Base-by-base conservation (phyloP, 2,797 vertebrate genomes). In the Lepilemur ruficaudatus region DNA sequence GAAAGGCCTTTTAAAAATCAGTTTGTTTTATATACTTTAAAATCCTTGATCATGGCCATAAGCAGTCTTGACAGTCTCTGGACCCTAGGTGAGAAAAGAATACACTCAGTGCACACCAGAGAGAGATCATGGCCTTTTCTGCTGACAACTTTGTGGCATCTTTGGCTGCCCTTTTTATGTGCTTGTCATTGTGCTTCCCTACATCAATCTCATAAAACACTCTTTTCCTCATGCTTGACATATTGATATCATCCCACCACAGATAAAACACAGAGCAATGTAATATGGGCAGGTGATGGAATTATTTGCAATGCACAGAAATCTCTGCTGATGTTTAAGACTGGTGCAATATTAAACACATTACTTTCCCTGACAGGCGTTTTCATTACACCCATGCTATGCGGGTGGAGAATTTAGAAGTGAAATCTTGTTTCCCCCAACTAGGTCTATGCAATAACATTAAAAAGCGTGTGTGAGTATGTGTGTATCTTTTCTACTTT, bases 341-440 rank as follows among this genome's bases (percentile, higher is more conserved):
- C 97, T 98, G 97, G 98, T 97, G 82, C 82, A 93, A 98, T 98
- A 99, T 98, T 98, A 98, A 98, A 98, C 98, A 98, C 98, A 99
- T 99, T 98, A 98, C 98, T 98, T 99, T 98, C 98, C 96, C 97
- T 98, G 98, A 98, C 98, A 98, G 98, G 93, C 96, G 72, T 98
- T 99, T 99, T 99, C 98, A 98, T 98, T 98, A 98, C 80, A 76
- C 93, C 91, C 85, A 69, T 83, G 95, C 97, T 89, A 93, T 87
- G 86, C 95, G 98, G 97, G 98, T 98, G 83, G 75, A 97, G 92
- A 98, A 98, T 98, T 96, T 98, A 90, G 97, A 98, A 98, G 96
- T 88, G 78, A 98, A 98, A 98, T 98, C 96, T 98, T 97, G 92
- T 98, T 98, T 98, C 93, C 84, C 94, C 48, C 86, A 98, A 98